phyloP scores from a whole-genome alignment of 2,888 invertebrate genomes.

The Yponomeuta plumbellus region DNA sequence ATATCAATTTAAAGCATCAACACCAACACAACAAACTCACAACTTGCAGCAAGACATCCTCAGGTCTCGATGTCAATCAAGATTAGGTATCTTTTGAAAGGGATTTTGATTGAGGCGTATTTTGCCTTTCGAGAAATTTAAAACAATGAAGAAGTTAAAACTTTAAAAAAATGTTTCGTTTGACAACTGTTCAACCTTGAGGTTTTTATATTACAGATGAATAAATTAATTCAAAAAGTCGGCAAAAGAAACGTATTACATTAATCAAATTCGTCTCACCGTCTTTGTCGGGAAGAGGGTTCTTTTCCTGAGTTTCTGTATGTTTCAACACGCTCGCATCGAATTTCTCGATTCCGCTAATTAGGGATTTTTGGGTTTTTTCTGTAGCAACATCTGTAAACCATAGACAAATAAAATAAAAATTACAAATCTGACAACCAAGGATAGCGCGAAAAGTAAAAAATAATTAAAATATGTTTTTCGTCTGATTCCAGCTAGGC shows the following conservation, averaged over 20 bases:
- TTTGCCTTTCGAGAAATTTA: too few species aligned
- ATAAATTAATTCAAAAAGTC: neutral
- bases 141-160: too few species aligned
- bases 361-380: conserved; percentile 88
- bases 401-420: conserved; percentile 37
- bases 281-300: conserved; percentile 94
- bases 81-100: too few species aligned
- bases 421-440: neutral
- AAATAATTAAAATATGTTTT: neutral
- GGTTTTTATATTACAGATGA: too few species aligned
- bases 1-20: too few species aligned
- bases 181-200: too few species aligned
- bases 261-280: conserved; percentile 70
- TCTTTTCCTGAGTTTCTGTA: conserved; percentile 94
- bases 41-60: too few species aligned
- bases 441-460: neutral
- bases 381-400: conserved; percentile 90
- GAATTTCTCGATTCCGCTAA: conserved; percentile 91
- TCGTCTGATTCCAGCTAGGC: neutral
- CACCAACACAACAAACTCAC: too few species aligned
- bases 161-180: too few species aligned
- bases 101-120: too few species aligned
- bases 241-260: too few species aligned
- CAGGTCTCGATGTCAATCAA: too few species aligned
- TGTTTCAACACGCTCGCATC: conserved; percentile 90